A percentile compares a stretch with the other conserved stretches of the same genome.
Conservation (phyloP, 1,140 invertebrate species). For the Neodiprion lecontei region DNA sequence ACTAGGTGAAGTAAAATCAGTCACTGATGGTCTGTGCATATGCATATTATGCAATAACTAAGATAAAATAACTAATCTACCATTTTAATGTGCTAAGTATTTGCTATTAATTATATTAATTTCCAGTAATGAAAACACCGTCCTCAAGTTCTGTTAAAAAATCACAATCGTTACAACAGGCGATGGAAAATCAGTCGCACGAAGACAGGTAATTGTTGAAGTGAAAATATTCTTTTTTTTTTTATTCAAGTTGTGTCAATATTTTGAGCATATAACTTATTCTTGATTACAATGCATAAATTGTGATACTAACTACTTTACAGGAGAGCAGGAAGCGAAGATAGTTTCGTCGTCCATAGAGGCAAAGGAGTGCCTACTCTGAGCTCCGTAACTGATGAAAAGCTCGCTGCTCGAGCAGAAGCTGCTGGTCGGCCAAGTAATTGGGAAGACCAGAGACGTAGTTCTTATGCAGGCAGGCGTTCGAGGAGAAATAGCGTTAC, state of each 20-base stretch:
- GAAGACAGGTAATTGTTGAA: slow-evolving; percentile 55
- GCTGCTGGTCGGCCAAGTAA: slow-evolving; percentile 84
- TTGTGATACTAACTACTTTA: slow-evolving; percentile 8
- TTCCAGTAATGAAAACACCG: slow-evolving; percentile 59
- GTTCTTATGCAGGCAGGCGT: slow-evolving; percentile 79
- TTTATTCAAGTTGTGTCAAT: background rate
- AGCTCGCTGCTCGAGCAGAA: slow-evolving; percentile 60
- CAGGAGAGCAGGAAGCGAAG: slow-evolving; percentile 60
- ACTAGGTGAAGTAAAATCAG: too few relatives aligned
- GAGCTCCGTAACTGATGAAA: slow-evolving; percentile 68
- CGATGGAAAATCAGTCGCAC: slow-evolving; percentile 50
- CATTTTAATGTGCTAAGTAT: background rate
- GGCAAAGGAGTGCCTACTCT: slow-evolving; percentile 80
- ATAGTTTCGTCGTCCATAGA: slow-evolving; percentile 83
- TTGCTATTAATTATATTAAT: slow-evolving; percentile 21
- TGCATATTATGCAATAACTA: too few relatives aligned
- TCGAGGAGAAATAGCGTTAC: slow-evolving; percentile 84
- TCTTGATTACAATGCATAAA: too few relatives aligned
- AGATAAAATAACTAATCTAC: too few relatives aligned
- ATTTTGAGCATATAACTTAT: background rate
- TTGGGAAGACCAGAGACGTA: slow-evolving; percentile 77
- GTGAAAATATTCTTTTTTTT: background rate
- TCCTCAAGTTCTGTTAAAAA: slow-evolving; percentile 55
- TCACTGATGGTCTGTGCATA: too few relatives aligned
- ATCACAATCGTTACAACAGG: slow-evolving; percentile 61